Evolutionary conservation across 2,888 invertebrate genomes (phyloP).

Genomic region (Acanthosepion esculentum): DNA sequence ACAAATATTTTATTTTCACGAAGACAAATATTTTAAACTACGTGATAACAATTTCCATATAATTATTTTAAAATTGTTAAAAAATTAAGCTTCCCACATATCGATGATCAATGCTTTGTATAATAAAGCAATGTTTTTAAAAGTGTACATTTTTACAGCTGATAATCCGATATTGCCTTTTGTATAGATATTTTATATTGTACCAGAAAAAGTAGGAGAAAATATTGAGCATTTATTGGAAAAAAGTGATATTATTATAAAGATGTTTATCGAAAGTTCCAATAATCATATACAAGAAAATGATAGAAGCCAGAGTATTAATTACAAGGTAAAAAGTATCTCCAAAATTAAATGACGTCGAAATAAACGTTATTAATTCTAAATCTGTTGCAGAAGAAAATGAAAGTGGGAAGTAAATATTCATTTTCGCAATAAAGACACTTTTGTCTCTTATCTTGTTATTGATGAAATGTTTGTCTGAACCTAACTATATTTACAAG

Average conservation of each 20-base stretch:
- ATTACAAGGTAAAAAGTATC: no score
- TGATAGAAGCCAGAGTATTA: no score
- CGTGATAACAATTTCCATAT: background rate
- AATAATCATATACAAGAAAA: background rate
- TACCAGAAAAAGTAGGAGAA: background rate
- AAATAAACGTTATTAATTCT: no score
- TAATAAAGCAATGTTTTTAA: background rate
- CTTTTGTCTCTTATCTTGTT: no score
- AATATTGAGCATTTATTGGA: background rate
- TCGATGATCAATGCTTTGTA: background rate
- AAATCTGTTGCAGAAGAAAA: no score
- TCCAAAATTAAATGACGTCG: no score
- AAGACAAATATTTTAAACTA: background rate
- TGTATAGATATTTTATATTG: background rate
- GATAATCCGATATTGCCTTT: background rate
- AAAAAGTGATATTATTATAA: background rate
- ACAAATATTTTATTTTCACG: no score
- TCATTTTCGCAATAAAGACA: no score
- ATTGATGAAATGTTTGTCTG: no score
- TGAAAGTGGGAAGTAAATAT: no score
- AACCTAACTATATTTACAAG: no score
- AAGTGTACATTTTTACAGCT: background rate
- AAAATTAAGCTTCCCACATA: background rate
- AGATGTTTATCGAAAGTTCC: background rate
- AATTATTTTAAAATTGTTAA: background rate